Conservation (phyloP, 1,140 invertebrate genomes). For the Ceratoteleas bidentatus region DNA sequence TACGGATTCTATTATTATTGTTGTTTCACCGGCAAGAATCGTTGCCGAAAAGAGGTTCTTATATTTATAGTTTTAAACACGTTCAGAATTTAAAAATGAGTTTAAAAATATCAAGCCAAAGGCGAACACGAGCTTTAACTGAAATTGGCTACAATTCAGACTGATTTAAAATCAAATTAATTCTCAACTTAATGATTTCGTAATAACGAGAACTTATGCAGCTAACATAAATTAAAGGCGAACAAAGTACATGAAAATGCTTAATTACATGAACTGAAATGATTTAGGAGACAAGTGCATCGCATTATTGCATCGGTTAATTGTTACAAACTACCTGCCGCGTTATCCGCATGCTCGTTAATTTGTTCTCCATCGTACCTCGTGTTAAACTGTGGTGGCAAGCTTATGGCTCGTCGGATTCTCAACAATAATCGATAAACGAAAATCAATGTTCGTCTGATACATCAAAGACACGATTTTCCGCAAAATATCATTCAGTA, state of each 20-base stretch:
- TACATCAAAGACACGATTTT: slow-evolving; percentile 45
- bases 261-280: slow-evolving; percentile 27
- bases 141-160: no score
- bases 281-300: slow-evolving; percentile 16
- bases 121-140: no score
- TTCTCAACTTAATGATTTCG: no score
- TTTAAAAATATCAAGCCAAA: no score
- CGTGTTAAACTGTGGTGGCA: slow-evolving; percentile 57
- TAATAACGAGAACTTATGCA: no score
- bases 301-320: slow-evolving; percentile 58
- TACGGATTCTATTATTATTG: slow-evolving; percentile 49
- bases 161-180: no score
- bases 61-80: no score
- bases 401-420: slow-evolving; percentile 53
- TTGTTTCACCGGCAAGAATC: slow-evolving; percentile 38
- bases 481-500: slow-evolving; percentile 7
- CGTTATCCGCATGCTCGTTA: slow-evolving; percentile 62
- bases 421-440: slow-evolving; percentile 56
- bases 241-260: slow-evolving; percentile 7
- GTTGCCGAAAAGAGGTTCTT: not conserved
- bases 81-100: no score
- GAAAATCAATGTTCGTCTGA: slow-evolving; percentile 41
- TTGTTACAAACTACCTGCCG: slow-evolving; percentile 65
- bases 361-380: slow-evolving; percentile 51
- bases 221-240: not conserved